Evolutionary conservation across 2,113 vertebrate species (phyloP).

Genomic region (Mormoops blainvillei): DNA sequence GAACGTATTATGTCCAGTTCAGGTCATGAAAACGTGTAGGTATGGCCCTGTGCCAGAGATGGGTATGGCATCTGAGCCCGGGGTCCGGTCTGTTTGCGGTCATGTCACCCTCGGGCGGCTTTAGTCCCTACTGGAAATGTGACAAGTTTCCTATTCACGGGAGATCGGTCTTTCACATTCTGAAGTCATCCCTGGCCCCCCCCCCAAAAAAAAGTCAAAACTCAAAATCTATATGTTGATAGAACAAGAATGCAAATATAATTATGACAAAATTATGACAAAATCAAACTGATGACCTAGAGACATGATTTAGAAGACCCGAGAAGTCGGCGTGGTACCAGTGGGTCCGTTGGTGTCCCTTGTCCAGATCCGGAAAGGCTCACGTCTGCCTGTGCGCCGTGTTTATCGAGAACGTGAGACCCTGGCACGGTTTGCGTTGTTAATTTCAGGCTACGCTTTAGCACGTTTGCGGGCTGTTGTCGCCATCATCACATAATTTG

Average conservation of each 20-base stretch:
- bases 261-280: too few species aligned
- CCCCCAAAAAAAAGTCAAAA: too few species aligned
- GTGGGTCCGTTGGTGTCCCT: not conserved
- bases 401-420: not conserved
- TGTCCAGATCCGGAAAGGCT: not conserved
- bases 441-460: not conserved
- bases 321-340: not conserved
- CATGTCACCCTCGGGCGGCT: too few species aligned
- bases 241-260: not conserved
- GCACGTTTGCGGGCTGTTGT: not conserved
- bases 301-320: not conserved
- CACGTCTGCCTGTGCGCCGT: slow-evolving; percentile 36
- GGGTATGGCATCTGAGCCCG: rapidly evolving
- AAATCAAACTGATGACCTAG: slow-evolving; percentile 48
- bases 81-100: too few species aligned
- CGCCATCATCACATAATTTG: rapidly evolving
- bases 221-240: not conserved
- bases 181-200: not conserved
- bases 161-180: not conserved
- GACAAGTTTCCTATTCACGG: not conserved
- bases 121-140: not conserved
- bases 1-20: not conserved
- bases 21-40: not conserved
- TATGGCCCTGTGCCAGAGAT: too few species aligned
- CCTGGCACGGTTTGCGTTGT: slow-evolving; percentile 9